These are phyloP conservation scores for Globodera rostochiensis DNA, from an alignment of 1,140 invertebrate species.

Conservation along the genomic window DNA sequence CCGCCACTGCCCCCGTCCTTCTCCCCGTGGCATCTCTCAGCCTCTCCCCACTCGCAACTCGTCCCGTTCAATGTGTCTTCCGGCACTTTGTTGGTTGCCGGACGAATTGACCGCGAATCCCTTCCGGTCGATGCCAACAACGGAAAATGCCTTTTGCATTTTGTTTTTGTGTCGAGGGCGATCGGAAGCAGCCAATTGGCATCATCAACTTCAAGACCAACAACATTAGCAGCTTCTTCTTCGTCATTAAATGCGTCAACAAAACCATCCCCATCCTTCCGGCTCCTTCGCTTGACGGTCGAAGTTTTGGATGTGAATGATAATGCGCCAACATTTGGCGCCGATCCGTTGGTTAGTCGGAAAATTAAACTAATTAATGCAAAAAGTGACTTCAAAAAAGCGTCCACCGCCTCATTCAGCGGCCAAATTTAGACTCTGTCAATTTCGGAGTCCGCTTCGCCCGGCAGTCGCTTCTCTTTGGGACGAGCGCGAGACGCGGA, in stretches of 20 bases:
- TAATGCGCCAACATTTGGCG: slow-evolving; percentile 5
- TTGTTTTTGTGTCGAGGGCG: not conserved
- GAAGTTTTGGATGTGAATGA: slow-evolving; percentile 18
- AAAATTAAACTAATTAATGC: not conserved
- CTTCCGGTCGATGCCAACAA: not conserved
- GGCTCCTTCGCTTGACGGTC: not conserved
- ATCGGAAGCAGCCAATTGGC: not conserved
- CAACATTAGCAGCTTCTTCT: too few relatives aligned
- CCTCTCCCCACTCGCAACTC: not conserved
- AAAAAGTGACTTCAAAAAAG: not conserved
- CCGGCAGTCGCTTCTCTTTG: not conserved
- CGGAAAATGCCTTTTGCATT: not conserved
- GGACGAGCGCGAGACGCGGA: slow-evolving; percentile 5
- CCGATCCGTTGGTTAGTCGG: not conserved
- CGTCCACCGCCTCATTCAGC: not conserved
- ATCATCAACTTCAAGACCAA: not conserved
- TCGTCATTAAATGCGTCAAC: not conserved
- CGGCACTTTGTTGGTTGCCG: not conserved
- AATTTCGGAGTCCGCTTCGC: not conserved
- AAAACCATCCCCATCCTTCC: not conserved
- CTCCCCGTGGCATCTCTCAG: not conserved
- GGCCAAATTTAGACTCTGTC: not conserved
- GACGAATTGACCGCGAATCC: not conserved
- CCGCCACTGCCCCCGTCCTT: not conserved
- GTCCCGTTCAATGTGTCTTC: not conserved